Conservation (phyloP, 2,113 vertebrate species). For the Psammodynastes pulverulentus region DNA sequence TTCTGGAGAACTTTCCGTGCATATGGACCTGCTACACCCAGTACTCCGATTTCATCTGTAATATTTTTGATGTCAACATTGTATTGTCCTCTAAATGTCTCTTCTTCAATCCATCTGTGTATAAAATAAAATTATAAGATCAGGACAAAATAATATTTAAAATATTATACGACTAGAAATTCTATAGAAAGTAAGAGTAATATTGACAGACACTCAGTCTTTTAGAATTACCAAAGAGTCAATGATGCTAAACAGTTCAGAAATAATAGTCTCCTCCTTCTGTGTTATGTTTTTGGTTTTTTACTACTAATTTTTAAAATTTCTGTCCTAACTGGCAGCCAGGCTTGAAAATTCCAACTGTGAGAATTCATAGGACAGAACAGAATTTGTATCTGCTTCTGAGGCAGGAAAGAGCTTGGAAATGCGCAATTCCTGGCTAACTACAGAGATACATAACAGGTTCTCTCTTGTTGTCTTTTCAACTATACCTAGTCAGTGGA, state of each 20-base stretch:
- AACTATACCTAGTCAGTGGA: not conserved
- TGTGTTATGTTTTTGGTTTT: not conserved
- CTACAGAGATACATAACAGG: not conserved
- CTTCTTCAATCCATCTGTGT: slow-evolving; percentile 88
- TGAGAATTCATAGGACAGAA: not conserved
- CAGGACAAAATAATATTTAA: not conserved
- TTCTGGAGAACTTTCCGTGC: slow-evolving; percentile 89
- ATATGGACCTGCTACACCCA: slow-evolving; percentile 86
- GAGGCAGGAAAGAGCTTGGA: not conserved
- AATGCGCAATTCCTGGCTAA: not conserved
- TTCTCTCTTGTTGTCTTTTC: not conserved
- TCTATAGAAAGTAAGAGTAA: not conserved
- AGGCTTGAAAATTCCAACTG: not conserved
- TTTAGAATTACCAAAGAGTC: not conserved
- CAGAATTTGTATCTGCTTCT: not conserved
- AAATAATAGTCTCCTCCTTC: not conserved
- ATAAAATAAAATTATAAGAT: slow-evolving; percentile 19
- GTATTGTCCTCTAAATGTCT: slow-evolving; percentile 71
- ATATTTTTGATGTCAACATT: slow-evolving; percentile 82
- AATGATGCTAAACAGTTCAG: not conserved
- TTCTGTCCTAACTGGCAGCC: not conserved
- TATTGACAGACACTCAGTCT: not conserved
- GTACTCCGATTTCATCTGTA: slow-evolving; percentile 86
- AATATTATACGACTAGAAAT: not conserved
- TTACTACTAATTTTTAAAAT: not conserved